Evolutionary conservation across 2,888 invertebrate genomes (phyloP), one percentile per base, ranked within the genome.

Genomic region (Eurytoma californica): DNA sequence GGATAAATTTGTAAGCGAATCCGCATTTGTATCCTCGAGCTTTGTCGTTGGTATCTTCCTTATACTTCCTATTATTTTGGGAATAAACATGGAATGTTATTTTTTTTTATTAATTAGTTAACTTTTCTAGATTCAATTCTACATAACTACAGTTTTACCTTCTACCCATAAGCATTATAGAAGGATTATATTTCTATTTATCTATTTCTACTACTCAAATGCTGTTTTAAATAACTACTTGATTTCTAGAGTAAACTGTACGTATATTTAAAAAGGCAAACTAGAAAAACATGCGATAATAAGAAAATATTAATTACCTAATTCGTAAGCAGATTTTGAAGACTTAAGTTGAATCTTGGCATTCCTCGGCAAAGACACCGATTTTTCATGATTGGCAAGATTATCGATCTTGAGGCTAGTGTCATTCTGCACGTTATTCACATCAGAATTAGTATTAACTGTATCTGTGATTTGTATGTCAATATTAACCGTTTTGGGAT

Each of bases 1-100:
- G 5, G 83, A 84, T 13, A 89, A 66, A 82, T 85, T 88, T 68
- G 93, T 92, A 1, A 91, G 86, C 0, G 90, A 88, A 0, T 92
- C 92, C 53, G 89, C 89, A 0, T 86, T 87, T 16, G 92, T 92
- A 3, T 91, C 90, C 80, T 90, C 90, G 14, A 90, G 82, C 18
- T 88, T 91, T 70, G 85, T 91, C 13, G 91, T 90, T 0, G 91
- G 91, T n/a, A 89, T 89, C 2, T 88, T 89, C 79, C 83, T 88
- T 0, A 88, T 84, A 4, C 87, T 88, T 60, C 81, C 81, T 81
- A 55, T 68, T 47, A 7, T 39, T 39, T 39, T 39, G 39, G 39
- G 9, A 39, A 7, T 12, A 30, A 24, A 70, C 14, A n/a, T 4
- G 68, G 7, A 51, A 69, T 53, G 39, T 60, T 7, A 51, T 53